These are phyloP conservation scores for Oriolus oriolus DNA, from an alignment of 2,113 vertebrate species.

Conservation along the genomic window DNA sequence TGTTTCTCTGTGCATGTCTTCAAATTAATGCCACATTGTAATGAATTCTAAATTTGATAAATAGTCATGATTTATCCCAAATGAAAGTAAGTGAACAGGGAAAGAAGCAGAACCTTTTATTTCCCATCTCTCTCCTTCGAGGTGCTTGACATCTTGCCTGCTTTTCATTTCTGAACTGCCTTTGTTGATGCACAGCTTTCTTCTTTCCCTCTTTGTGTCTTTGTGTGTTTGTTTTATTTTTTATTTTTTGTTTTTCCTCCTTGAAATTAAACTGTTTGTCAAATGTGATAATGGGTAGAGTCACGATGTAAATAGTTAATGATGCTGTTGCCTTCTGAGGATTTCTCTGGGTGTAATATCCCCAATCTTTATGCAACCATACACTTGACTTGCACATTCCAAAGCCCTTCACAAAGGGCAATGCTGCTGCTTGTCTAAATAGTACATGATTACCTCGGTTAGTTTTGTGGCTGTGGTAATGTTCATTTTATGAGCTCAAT, in stretches of 20 bases:
- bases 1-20: neutral
- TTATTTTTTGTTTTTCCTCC: constrained; percentile 44
- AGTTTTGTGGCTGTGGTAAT: constrained; percentile 44
- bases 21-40: neutral
- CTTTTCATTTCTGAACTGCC: constrained; percentile 18
- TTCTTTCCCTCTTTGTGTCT: neutral
- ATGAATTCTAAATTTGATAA: constrained; percentile 21
- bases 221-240: neutral
- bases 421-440: constrained; percentile 45
- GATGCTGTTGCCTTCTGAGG: constrained; percentile 23
- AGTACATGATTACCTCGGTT: constrained; percentile 19
- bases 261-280: constrained; percentile 65
- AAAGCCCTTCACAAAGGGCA: constrained; percentile 60
- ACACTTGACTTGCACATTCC: constrained; percentile 59
- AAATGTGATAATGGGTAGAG: constrained; percentile 45
- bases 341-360: constrained; percentile 55
- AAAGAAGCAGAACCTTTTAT: constrained; percentile 2
- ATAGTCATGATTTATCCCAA: neutral
- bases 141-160: neutral
- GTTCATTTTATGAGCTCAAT: constrained; percentile 51
- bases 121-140: neutral
- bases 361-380: constrained; percentile 47
- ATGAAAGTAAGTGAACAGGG: neutral
- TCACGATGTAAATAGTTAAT: constrained; percentile 12
- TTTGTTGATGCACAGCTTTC: neutral